A percentile compares a stretch with the other conserved stretches of the same genome.
Conservation (phyloP, 2,113 vertebrate species). For the Turdus rufiventris region DNA sequence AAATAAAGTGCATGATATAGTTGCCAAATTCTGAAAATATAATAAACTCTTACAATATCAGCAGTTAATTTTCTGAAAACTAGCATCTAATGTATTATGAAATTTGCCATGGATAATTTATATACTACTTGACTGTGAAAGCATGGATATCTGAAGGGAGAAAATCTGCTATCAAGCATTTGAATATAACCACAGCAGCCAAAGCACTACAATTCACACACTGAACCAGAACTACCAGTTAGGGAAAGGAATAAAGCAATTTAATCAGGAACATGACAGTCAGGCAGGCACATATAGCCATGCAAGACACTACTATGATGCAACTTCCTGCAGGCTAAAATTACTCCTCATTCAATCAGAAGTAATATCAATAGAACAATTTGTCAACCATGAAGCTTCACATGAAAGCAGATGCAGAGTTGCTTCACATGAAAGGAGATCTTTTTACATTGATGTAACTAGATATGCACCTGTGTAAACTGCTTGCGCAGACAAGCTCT, state of each 20-base stretch:
- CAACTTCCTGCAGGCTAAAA: not conserved
- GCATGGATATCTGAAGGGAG: not conserved
- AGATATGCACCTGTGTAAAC: conserved; percentile 66
- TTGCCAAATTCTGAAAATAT: not conserved
- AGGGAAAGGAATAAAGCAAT: not conserved
- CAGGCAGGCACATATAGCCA: not conserved
- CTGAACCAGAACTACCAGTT: not conserved
- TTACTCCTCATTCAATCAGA: not conserved
- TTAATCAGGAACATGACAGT: not conserved
- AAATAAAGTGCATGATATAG: not conserved
- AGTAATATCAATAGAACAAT: conserved; percentile 20
- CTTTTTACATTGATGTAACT: conserved; percentile 55
- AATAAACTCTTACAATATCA: not conserved
- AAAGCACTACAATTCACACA: not conserved
- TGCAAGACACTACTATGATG: not conserved
- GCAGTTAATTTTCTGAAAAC: not conserved
- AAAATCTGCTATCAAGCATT: not conserved
- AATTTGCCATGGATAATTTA: not conserved
- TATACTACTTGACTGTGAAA: not conserved
- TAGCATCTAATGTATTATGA: not conserved
- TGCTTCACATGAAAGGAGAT: conserved; percentile 49
- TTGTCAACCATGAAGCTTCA: conserved; percentile 26
- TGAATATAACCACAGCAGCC: not conserved
- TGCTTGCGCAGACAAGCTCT: conserved; percentile 56
- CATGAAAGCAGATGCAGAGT: conserved; percentile 32